A percentile compares a stretch with the other conserved stretches of the same genome.
Evolutionary conservation across 2,797 vertebrate genomes (phyloP).

Genomic region (Erpetoichthys calabaricus): DNA sequence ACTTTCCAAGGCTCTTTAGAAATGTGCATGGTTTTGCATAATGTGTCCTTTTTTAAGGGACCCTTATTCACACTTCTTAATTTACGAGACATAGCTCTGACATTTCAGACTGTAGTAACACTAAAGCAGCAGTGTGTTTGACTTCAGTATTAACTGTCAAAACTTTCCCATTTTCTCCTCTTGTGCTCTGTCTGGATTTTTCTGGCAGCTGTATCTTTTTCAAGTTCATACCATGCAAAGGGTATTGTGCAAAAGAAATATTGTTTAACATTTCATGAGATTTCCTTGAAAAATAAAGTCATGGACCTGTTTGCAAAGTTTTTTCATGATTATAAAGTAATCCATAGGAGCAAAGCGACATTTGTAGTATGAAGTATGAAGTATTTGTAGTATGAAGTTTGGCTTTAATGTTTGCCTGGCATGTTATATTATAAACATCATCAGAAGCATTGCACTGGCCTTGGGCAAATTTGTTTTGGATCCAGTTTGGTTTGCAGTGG

Average conservation of each 20-base stretch:
- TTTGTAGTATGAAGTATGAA: not conserved
- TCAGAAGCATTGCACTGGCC: not conserved
- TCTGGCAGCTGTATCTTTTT: not conserved
- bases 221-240: fast-evolving
- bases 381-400: not conserved
- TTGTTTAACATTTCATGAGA: not conserved
- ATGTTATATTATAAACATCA: not conserved
- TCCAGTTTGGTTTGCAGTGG: too few relatives aligned
- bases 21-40: not conserved
- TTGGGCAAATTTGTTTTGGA: too few relatives aligned
- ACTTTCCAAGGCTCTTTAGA: constrained; percentile 8
- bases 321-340: not conserved
- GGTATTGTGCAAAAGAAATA: not conserved
- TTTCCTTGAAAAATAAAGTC: not conserved
- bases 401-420: not conserved
- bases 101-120: not conserved
- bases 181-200: not conserved
- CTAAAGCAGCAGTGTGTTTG: not conserved
- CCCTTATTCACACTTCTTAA: constrained; percentile 7
- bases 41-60: constrained; percentile 1
- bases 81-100: not conserved
- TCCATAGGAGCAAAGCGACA: not conserved
- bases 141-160: not conserved
- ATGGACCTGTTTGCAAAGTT: not conserved
- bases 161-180: not conserved